Percentiles rank a stretch among this genome's conserved stretches.
phyloP scores from a whole-genome alignment of 1,140 invertebrate species.

The Drosophila elegans region DNA sequence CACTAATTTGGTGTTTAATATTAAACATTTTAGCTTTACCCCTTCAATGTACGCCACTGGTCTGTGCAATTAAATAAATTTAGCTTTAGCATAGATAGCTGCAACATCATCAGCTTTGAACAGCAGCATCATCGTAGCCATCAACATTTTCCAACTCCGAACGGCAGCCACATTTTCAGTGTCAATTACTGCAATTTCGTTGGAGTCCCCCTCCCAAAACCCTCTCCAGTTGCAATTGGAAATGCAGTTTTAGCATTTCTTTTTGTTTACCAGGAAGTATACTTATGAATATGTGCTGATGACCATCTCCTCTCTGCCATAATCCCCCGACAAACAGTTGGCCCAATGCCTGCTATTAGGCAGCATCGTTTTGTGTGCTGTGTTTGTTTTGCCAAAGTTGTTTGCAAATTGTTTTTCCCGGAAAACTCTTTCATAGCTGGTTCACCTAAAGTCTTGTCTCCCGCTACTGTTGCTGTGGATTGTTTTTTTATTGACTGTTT shows the following conservation, averaged over 20 bases:
- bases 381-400: slow-evolving; percentile 62
- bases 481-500: slow-evolving; percentile 17
- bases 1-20: too few relatives aligned
- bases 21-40: background rate
- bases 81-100: slow-evolving; percentile 37
- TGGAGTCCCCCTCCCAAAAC: background rate
- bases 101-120: slow-evolving; percentile 53
- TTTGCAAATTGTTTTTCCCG: slow-evolving; percentile 62
- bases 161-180: slow-evolving; percentile 61
- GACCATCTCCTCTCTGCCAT: slow-evolving; percentile 7
- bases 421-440: slow-evolving; percentile 44
- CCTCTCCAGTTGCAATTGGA: slow-evolving; percentile 28
- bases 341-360: slow-evolving; percentile 44
- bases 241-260: slow-evolving; percentile 16
- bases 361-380: slow-evolving; percentile 22
- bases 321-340: slow-evolving; percentile 6
- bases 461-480: background rate
- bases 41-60: background rate
- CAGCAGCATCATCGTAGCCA: slow-evolving; percentile 29
- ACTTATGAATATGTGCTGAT: slow-evolving; percentile 33
- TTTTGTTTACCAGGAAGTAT: slow-evolving; percentile 67
- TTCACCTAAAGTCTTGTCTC: slow-evolving; percentile 21
- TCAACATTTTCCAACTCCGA: slow-evolving; percentile 20
- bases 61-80: slow-evolving; percentile 55
- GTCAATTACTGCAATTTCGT: slow-evolving; percentile 70